phyloP scores from a whole-genome alignment of 2,113 vertebrate genomes.

The Dinomys branickii region DNA sequence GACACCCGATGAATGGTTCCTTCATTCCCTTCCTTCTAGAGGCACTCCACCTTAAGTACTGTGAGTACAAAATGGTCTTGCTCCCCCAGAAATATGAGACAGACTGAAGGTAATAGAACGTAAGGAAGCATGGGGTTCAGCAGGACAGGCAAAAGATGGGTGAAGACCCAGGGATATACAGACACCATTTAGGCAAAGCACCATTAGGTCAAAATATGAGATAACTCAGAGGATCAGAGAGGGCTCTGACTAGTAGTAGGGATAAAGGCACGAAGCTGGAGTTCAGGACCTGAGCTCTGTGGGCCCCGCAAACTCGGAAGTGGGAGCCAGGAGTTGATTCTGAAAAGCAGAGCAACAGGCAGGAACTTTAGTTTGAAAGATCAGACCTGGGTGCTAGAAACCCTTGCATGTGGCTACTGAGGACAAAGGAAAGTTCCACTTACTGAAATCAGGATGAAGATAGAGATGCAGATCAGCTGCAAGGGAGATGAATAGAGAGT shows the following conservation, averaged over 20 bases:
- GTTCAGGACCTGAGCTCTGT: neutral
- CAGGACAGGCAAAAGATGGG: neutral
- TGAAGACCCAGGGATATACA: neutral
- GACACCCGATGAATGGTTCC: neutral
- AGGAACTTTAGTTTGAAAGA: neutral
- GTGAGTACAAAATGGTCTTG: neutral
- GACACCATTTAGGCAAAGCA: neutral
- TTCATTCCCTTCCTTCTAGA: neutral
- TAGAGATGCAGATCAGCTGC: neutral
- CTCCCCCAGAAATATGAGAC: neutral
- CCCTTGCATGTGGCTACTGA: too few species aligned
- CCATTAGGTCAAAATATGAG: neutral
- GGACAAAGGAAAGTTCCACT: neutral
- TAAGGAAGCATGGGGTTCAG: neutral
- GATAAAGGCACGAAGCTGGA: neutral
- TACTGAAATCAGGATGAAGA: neutral
- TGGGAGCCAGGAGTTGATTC: neutral
- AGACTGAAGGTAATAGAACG: neutral
- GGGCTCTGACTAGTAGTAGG: neutral
- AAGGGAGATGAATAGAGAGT: neutral
- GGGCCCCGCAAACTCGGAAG: neutral
- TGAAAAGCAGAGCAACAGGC: neutral
- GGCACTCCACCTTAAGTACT: neutral
- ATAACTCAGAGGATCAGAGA: neutral
- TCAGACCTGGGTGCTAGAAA: neutral